Evolutionary conservation across 1,140 invertebrate genomes (phyloP), one percentile per base, ranked within the genome.

Genomic region (Homalodisca vitripennis): DNA sequence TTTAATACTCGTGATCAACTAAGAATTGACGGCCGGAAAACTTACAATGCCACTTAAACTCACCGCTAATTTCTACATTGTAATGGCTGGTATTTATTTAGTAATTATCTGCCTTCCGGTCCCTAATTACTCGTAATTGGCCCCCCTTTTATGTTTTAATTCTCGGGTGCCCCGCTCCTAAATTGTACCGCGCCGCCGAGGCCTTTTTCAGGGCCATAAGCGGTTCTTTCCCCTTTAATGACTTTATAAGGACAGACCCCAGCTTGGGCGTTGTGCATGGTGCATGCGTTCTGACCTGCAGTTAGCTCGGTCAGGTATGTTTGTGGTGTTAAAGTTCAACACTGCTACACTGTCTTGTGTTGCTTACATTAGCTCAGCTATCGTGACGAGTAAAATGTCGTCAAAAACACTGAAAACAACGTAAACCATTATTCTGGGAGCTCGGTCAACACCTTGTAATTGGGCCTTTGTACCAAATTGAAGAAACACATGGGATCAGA

Each of bases 51-150:
- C n/a, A n/a, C n/a, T n/a, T n/a, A n/a, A n/a, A n/a, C n/a, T n/a
- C 34, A 41, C 6, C 6, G 48, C 48, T 22, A 22, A 53, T 22
- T 53, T 22, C 48, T 53, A 22, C 34, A 17, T 41, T 17, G 34
- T 41, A 41, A 41, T 41, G 48, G 12, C 20, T 22, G 12, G 48
- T 22, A 53, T 53, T 53, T 53, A 53, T 53, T 53, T 53, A 53
- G 48, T 53, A 53, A 53, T 53, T 53, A 53, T 53, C 48, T 12
- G 6, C 48, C 48, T 53, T 53, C 48, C 48, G 48, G 48, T 22
- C 12, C 48, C 12, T 53, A 53, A 53, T 53, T 53, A 53, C 48
- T 53, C 48, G 6, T 14, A 53, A 14, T 41, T 41, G 34, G 6
- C 10, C 48, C 48, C 3, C 22, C 48, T 22, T 53, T 53, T 53